A percentile compares a stretch with the other conserved stretches of the same genome.
Evolutionary conservation across 1,140 invertebrate genomes (phyloP).

Genomic region (Heliothis subflexa): DNA sequence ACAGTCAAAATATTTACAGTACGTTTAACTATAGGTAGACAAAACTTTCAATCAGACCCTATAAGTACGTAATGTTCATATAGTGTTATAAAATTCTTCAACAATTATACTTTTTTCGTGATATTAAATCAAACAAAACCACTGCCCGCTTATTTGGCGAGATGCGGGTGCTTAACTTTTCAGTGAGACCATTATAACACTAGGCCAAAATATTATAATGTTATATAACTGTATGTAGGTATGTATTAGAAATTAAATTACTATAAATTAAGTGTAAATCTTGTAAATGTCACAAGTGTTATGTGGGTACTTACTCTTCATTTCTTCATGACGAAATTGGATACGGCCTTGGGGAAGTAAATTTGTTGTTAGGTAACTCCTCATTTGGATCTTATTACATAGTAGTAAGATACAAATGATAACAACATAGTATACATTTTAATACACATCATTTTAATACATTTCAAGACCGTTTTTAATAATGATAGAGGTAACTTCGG

Average conservation of each 20-base stretch:
- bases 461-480: conserved; percentile 50
- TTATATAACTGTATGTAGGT: conserved; percentile 32
- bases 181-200: conserved; percentile 7
- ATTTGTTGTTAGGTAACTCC: conserved; percentile 11
- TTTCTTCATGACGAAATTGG: conserved; percentile 18
- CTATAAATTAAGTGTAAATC: conserved; percentile 39
- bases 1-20: conserved; percentile 38
- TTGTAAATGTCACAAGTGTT: conserved; percentile 7
- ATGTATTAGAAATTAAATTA: conserved; percentile 39
- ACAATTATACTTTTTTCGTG: conserved; percentile 16
- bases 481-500: conserved; percentile 67
- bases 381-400: conserved; percentile 6
- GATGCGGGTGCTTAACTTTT: conserved; percentile 6
- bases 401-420: neutral
- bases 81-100: conserved; percentile 13
- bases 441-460: too few relatives aligned
- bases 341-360: conserved; percentile 4
- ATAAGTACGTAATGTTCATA: conserved; percentile 11
- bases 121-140: conserved; percentile 3
- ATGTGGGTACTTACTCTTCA: conserved; percentile 14
- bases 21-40: neutral
- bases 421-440: neutral
- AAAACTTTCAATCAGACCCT: conserved; percentile 1
- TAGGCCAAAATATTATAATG: conserved; percentile 36
- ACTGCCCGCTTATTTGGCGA: conserved; percentile 31